phyloP scores from a whole-genome alignment of 2,797 vertebrate species.

The Hippopotamyrus pictus region DNA sequence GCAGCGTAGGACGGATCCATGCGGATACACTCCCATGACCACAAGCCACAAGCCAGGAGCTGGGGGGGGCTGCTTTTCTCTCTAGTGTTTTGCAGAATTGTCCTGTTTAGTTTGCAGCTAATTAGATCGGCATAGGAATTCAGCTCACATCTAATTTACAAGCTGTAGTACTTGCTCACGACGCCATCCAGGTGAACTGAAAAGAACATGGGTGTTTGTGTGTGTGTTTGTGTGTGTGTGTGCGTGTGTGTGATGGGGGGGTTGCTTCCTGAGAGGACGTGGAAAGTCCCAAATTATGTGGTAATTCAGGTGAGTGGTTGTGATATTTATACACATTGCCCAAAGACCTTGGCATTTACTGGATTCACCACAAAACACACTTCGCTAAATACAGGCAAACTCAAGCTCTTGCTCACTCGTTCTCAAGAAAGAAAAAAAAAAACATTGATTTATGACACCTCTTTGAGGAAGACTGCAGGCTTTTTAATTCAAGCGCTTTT shows the following conservation, averaged over 20 bases:
- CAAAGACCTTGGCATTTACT: conserved; percentile 68
- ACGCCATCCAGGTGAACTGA: conserved; percentile 41
- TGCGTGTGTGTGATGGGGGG: conserved; percentile 27
- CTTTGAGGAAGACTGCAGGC: conserved; percentile 51
- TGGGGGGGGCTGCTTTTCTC: conserved; percentile 16
- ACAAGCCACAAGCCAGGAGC: conserved; percentile 23
- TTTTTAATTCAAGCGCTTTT: conserved; percentile 48
- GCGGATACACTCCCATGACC: conserved; percentile 5
- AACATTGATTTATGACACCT: conserved; percentile 55
- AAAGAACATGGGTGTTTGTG: conserved; percentile 36
- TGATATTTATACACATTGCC: conserved; percentile 69
- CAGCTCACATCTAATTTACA: conserved; percentile 20
- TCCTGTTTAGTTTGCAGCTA: conserved; percentile 13
- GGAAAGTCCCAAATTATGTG: conserved; percentile 82
- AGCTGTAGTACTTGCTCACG: conserved; percentile 42
- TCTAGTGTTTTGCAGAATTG: conserved; percentile 22
- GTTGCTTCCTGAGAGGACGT: conserved; percentile 53
- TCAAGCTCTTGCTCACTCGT: conserved; percentile 48
- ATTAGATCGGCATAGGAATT: conserved; percentile 35
- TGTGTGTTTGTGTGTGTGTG: background rate
- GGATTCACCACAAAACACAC: conserved; percentile 65
- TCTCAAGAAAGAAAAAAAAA: conserved; percentile 53
- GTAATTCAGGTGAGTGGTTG: conserved; percentile 67
- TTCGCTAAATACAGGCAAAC: conserved; percentile 56
- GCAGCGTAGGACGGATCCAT: background rate